A percentile compares a stretch with the other conserved stretches of the same genome.
These are phyloP conservation scores for Venturia canescens DNA, from an alignment of 1,140 invertebrate species.

Conservation along the genomic window DNA sequence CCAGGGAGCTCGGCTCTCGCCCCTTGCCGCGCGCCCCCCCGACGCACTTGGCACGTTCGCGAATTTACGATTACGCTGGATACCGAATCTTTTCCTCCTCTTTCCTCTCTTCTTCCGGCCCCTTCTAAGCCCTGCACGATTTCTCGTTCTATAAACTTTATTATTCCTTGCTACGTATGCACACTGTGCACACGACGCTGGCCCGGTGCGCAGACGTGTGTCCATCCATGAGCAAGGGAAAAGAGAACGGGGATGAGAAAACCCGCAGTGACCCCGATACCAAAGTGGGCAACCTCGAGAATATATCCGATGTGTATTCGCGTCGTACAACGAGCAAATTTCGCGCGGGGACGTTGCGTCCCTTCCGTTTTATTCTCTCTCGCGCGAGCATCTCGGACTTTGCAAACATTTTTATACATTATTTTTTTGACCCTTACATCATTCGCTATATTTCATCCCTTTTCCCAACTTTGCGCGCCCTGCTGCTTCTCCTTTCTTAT, in stretches of 20 bases:
- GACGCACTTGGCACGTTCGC: slow-evolving; percentile 42
- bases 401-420: neutral
- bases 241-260: neutral
- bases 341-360: neutral
- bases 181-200: too few species aligned
- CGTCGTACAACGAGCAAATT: slow-evolving; percentile 12
- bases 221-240: neutral
- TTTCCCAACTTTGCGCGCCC: neutral
- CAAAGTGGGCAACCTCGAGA: neutral
- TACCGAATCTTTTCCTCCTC: neutral
- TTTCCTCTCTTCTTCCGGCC: neutral
- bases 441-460: too few species aligned
- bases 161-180: slow-evolving; percentile 1
- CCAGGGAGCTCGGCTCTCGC: neutral
- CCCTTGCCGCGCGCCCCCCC: slow-evolving; percentile 2
- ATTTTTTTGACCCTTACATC: neutral
- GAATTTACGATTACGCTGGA: slow-evolving; percentile 45
- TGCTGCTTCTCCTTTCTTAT: neutral
- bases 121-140: neutral
- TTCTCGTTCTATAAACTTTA: slow-evolving; percentile 45
- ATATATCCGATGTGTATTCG: neutral
- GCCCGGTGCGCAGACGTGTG: neutral
- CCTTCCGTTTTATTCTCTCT: too few species aligned
- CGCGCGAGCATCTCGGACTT: neutral
- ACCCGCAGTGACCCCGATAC: slow-evolving; percentile 43